Evolutionary conservation across 1,140 invertebrate genomes (phyloP), one percentile per base, ranked within the genome.

Genomic region (Nautilus pompilius): DNA sequence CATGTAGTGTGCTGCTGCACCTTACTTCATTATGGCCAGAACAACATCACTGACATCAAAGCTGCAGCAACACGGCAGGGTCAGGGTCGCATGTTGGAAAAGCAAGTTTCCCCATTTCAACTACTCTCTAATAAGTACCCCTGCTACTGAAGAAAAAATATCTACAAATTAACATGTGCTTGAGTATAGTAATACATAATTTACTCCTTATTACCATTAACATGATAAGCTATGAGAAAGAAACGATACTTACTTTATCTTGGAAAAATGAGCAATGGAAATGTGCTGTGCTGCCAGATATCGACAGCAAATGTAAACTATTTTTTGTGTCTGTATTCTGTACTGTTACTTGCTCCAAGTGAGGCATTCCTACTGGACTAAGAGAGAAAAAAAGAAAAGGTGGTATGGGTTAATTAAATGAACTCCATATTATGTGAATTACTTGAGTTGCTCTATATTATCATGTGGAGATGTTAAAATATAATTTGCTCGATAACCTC

Each of bases 211-310:
- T n/a, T n/a, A n/a, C n/a, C n/a, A n/a, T n/a, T n/a, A n/a, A n/a
- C n/a, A n/a, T n/a, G n/a, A n/a, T n/a, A 59, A 28, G 20, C 6
- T 60, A 6, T 10, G 29, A n/a, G 34, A 34, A n/a, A 15, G 32
- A 22, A 57, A 13, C 26, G 17, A 5, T 59, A 74, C 73, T 72
- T 81, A 93, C 91, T 86, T 93, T 93, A 76, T 93, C 89, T 82
- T 93, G 89, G 85, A 94, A 93, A 86, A 94, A 95, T 69, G 92
- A 94, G 80, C 92, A 93, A 83, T 94, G 91, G 86, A 95, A 95
- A 84, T 93, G 90, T 62, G 89, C 87, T 61, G 90, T 93, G 79
- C 88, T 92, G 68, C 92, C 92, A 53, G 91, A 92, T 80, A 95
- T 92, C 51, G 92, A 92, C 77, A 90, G 88, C 73, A 95, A 85